Base-by-base conservation (phyloP, 2,113 vertebrate genomes). In the Falco punctatus region DNA sequence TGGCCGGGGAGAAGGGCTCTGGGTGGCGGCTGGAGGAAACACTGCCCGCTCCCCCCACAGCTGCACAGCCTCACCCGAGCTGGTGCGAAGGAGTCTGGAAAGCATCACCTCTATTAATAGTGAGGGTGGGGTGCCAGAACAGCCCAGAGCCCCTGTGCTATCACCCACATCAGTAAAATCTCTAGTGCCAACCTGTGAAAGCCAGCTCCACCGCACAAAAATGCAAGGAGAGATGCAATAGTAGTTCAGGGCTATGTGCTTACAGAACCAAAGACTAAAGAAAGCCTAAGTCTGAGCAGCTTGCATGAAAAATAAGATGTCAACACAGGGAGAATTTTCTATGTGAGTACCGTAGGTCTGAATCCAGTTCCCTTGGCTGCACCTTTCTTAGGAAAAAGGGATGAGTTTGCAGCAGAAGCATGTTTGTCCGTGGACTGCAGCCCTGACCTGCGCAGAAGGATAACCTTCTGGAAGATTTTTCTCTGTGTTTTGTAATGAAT, bases 91-190 rank as follows among this genome's bases (percentile, higher is more conserved):
- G 46, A 48, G 21, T 26, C 65, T 72, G 49, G 26, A 33, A 81
- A 82, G 27, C 35, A 10, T 22, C 27, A 0, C 35, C 20, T 7
- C 0, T 0, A 22, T 7, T 0, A 1, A 65, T 26, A 30, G 32
- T 0, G 0, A 84, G n/a, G 46, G 33, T 55, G 38, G 16, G 21
- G 19, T 35, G 32, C 3, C 44, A 61, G 8, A 57, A 12, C 35
- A 48, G 22, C 19, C 10, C 4, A 3, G n/a, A 77, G 65, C 4
- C 66, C 38, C 66, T 67, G 18, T 19, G 21, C 38, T 81, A 11
- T 32, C 38, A 24, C 38, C 40, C 2, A 1, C 18, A 28, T 23
- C 49, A 13, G 33, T 22, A 72, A 42, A 52, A 85, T 40, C 62
- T 85, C 82, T 51, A 12, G 35, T 11, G 38, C 26, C 70, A 82